phyloP scores from a whole-genome alignment of 92 coral and sea anemone species.

The Parazoanthus atlanticus region DNA sequence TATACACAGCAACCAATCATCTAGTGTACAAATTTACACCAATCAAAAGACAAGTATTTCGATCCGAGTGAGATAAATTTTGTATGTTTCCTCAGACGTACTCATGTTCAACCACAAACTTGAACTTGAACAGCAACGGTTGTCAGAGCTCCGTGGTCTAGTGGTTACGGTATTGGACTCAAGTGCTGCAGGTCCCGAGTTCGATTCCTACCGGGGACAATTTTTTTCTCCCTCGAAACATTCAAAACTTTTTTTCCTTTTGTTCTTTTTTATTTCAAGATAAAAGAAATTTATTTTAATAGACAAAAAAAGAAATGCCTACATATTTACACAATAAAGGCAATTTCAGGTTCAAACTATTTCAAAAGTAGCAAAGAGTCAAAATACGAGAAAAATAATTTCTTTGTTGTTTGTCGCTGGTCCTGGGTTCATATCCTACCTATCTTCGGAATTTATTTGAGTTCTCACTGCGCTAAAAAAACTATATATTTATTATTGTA shows the following conservation, averaged over 20 bases:
- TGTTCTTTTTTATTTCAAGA: conserved; percentile 29
- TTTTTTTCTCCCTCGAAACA: background rate
- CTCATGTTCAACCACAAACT: conserved; percentile 35
- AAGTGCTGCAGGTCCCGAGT: conserved; percentile 28
- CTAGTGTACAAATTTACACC: conserved; percentile 33
- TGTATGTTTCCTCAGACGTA: conserved; percentile 38
- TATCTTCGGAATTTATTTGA: conserved; percentile 15
- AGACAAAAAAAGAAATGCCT: conserved; percentile 28
- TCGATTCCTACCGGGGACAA: conserved; percentile 18
- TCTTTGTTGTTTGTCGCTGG: conserved; percentile 13
- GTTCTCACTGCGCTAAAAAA: conserved; percentile 26
- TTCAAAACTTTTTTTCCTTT: background rate
- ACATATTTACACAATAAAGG: conserved; percentile 36
- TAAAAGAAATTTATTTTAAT: conserved; percentile 31
- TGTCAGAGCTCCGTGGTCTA: background rate
- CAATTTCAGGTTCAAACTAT: conserved; percentile 20
- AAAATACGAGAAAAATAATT: conserved; percentile 29
- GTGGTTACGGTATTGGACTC: conserved; percentile 18
- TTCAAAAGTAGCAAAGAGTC: conserved; percentile 20
- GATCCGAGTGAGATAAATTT: conserved; percentile 34
- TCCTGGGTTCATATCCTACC: conserved; percentile 16
- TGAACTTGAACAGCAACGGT: conserved; percentile 14
- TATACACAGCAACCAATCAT: conserved; percentile 31
- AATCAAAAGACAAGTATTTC: conserved; percentile 36
- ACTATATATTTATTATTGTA: conserved; percentile 18